phyloP scores from a whole-genome alignment of 2,888 invertebrate genomes.

The Amiota minor region DNA sequence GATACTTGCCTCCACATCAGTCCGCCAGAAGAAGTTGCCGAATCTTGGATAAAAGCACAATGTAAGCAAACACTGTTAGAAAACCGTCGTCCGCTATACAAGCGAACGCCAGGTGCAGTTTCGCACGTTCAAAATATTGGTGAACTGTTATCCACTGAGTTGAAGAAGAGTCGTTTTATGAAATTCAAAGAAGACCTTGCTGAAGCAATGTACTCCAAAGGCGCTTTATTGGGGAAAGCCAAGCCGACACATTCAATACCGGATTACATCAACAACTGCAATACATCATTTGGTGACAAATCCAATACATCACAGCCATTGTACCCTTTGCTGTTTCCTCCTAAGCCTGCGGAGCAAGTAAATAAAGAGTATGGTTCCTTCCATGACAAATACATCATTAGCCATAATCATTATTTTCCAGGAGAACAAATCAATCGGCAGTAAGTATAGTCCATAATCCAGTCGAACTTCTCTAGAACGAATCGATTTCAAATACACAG shows the following conservation, averaged over 20 bases:
- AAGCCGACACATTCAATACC: constrained; percentile 60
- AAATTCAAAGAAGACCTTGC: constrained; percentile 66
- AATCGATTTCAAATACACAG: too few species aligned
- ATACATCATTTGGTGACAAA: constrained; percentile 56
- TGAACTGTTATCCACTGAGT: constrained; percentile 58
- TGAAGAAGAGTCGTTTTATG: constrained; percentile 64
- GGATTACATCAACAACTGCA: constrained; percentile 59
- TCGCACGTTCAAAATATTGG: constrained; percentile 50
- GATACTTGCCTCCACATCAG: constrained; percentile 45
- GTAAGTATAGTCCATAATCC: constrained; percentile 42
- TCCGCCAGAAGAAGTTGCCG: constrained; percentile 58
- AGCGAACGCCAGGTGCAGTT: constrained; percentile 26
- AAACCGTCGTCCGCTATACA: constrained; percentile 8
- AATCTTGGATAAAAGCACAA: constrained; percentile 40
- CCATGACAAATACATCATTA: constrained; percentile 65
- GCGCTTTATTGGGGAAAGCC: constrained; percentile 54
- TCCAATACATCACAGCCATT: constrained; percentile 34
- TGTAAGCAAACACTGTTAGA: constrained; percentile 37
- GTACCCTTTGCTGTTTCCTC: constrained; percentile 59
- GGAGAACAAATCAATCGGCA: constrained; percentile 60
- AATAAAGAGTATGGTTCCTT: constrained; percentile 54
- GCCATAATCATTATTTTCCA: constrained; percentile 69
- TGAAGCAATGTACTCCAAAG: constrained; percentile 66
- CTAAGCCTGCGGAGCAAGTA: constrained; percentile 55
- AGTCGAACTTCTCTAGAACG: background rate